These are phyloP conservation scores for Hirundo rustica DNA, from an alignment of 2,797 vertebrate genomes.

Conservation along the genomic window DNA sequence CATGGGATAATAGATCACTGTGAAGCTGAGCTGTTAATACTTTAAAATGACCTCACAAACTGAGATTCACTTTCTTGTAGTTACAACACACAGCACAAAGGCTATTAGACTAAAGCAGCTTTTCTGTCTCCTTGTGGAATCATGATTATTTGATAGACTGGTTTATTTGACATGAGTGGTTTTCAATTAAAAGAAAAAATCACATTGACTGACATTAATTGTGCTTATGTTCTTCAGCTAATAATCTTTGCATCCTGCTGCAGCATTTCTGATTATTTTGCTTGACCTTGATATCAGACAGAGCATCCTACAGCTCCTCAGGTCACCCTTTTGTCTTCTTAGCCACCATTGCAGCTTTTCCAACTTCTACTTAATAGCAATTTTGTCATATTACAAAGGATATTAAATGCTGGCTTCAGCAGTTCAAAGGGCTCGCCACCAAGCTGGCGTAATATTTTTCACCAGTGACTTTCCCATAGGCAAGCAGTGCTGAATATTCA, in stretches of 20 bases:
- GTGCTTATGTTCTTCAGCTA: not conserved
- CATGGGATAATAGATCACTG: not conserved
- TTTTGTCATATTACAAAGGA: not conserved
- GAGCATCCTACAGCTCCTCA: not conserved
- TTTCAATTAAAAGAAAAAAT: slow-evolving; percentile 38
- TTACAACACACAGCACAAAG: not conserved
- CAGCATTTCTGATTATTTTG: not conserved
- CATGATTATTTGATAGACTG: slow-evolving; percentile 14
- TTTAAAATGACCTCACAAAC: not conserved
- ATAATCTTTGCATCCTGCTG: not conserved
- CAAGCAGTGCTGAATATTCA: not conserved
- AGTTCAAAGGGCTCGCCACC: not conserved
- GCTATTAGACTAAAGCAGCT: not conserved
- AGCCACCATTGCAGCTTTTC: not conserved
- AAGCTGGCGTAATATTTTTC: not conserved
- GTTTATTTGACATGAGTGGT: slow-evolving; percentile 40
- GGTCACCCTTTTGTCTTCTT: not conserved
- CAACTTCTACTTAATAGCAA: not conserved
- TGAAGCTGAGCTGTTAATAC: not conserved
- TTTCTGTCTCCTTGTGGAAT: slow-evolving; percentile 10
- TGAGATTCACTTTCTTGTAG: not conserved
- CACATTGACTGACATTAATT: slow-evolving; percentile 24
- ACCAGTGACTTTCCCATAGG: not conserved
- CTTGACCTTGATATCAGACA: slow-evolving; percentile 19
- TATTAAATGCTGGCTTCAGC: not conserved